Percentiles rank a stretch among this genome's conserved stretches.
Conservation (phyloP, 2,113 vertebrate species). For the Columba livia region DNA sequence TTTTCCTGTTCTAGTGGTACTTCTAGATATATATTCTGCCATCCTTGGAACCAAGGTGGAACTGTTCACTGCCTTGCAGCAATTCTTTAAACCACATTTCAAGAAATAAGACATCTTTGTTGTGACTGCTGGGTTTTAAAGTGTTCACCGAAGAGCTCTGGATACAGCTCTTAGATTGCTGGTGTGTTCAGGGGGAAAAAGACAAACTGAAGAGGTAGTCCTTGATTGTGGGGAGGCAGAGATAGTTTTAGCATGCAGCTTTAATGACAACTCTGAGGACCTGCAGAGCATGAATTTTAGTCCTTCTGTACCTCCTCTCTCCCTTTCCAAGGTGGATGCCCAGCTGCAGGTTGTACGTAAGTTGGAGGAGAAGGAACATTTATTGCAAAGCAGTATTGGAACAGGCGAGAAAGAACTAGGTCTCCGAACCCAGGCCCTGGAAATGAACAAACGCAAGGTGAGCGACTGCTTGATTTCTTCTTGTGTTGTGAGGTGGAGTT, state of each 20-base stretch:
- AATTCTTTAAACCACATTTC: background rate
- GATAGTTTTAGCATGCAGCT: background rate
- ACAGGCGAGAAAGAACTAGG: constrained; percentile 92
- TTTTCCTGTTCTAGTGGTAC: background rate
- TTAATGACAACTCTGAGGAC: background rate
- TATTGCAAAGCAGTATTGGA: constrained; percentile 94
- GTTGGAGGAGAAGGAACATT: constrained; percentile 95
- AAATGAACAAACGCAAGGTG: constrained; percentile 98
- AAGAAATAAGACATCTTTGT: background rate
- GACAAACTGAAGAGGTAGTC: background rate
- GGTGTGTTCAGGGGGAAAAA: background rate
- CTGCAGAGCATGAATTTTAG: background rate
- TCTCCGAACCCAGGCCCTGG: constrained; percentile 90
- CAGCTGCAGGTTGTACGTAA: constrained; percentile 95
- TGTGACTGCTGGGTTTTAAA: background rate
- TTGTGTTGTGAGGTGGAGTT: background rate
- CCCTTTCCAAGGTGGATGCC: constrained; percentile 87
- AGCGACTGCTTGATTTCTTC: background rate
- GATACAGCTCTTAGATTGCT: background rate
- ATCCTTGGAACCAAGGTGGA: background rate
- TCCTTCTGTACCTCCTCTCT: background rate
- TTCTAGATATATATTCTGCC: background rate
- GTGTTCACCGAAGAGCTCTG: background rate
- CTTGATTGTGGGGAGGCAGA: background rate
- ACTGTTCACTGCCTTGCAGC: background rate